Base-by-base conservation (phyloP, 2,797 vertebrate genomes). In the Pampus argenteus region DNA sequence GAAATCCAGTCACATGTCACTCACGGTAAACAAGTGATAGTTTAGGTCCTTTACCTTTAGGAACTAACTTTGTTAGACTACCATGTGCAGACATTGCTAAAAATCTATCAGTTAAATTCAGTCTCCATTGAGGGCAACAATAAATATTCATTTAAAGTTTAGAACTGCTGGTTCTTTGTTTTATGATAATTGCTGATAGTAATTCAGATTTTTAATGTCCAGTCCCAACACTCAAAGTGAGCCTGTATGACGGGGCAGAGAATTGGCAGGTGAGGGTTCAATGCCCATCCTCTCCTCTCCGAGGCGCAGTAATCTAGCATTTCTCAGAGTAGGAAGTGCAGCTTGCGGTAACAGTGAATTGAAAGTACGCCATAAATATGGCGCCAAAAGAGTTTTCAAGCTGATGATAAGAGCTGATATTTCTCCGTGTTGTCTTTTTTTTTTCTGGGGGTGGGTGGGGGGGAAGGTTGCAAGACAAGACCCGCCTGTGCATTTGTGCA, bases 321-420 rank as follows among this genome's bases (percentile, higher is more conserved):
- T 84, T 78, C 38, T 69, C 70, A 20, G 74, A 91, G 72, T 54
- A 89, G 89, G 94, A 95, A 94, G 95, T 91, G 85, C 92, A 92
- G 92, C 88, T 93, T 93, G 95, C 95, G 94, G 93, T 94, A 93
- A 93, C 95, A 93, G 89, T 91, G 95, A 96, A 96, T 97, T 96
- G 96, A 95, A 97, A 97, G 96, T 98, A 98, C 97, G 97, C 97
- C 97, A 98, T 97, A 97, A 97, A 98, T 97, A 97, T 97, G 97
- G 97, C 97, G 97, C 97, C 97, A 98, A 98, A 98, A 97, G 95
- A 95, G 94, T 95, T 96, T 93, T 93, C 95, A 96, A 92, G 91
- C 88, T 85, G 80, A 79, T 80, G 85, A 94, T 94, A 89, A 93
- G 93, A 93, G 93, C 91, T 86, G 89, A 83, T 88, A 91, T 73